Evolutionary conservation across 2,113 vertebrate genomes (phyloP).

Genomic region (Myotis brandtii): DNA sequence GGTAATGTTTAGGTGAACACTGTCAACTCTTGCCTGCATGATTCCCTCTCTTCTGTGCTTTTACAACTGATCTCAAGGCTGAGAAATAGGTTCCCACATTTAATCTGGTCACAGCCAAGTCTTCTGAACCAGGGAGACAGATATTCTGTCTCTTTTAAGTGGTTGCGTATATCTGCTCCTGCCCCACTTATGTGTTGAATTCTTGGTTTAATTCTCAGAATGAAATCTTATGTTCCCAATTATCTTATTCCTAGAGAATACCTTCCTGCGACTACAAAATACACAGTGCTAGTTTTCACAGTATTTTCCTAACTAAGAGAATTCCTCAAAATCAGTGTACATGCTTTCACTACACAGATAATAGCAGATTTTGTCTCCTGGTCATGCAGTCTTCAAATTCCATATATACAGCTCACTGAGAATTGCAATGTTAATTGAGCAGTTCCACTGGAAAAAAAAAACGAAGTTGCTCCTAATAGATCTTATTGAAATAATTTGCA

Average conservation of each 20-base stretch:
- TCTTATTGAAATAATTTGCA: constrained; percentile 81
- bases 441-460: constrained; percentile 74
- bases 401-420: constrained; percentile 70
- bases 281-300: background rate
- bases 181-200: background rate
- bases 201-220: constrained; percentile 29
- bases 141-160: background rate
- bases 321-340: background rate
- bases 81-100: background rate
- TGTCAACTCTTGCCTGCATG: background rate
- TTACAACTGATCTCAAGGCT: background rate
- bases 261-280: background rate
- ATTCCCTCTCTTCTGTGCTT: background rate
- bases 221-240: background rate
- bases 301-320: constrained; percentile 26
- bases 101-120: background rate
- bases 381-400: constrained; percentile 11
- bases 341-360: background rate
- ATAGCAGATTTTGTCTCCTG: background rate
- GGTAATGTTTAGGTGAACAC: background rate
- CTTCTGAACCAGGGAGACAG: background rate
- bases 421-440: constrained; percentile 83
- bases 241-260: constrained; percentile 35
- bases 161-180: background rate
- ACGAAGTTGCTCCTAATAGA: constrained; percentile 76